Evolutionary conservation across 1,140 invertebrate species (phyloP).

Genomic region (Cherax quadricarinatus): DNA sequence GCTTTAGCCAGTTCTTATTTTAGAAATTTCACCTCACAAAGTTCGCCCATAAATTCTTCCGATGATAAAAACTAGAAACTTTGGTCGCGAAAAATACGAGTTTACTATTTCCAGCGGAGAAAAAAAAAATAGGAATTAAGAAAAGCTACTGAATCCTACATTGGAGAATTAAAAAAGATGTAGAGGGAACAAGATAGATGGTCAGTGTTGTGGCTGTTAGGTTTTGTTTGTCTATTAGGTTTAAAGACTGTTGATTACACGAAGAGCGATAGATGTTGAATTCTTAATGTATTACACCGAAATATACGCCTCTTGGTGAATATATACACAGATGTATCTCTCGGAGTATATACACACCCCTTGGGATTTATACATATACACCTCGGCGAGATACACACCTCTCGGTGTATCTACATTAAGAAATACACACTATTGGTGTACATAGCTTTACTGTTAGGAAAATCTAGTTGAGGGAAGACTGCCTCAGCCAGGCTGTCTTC

Average conservation of each 20-base stretch:
- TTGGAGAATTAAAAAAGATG: background rate
- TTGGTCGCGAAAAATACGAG: background rate
- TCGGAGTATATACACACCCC: too few relatives aligned
- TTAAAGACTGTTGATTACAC: too few relatives aligned
- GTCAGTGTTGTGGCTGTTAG: too few relatives aligned
- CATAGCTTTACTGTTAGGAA: background rate
- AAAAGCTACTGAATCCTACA: background rate
- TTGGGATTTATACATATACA: too few relatives aligned
- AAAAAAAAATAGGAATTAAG: background rate
- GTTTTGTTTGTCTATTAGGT: too few relatives aligned
- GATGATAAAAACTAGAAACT: background rate
- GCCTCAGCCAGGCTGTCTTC: background rate
- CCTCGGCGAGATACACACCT: too few relatives aligned
- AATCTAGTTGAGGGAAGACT: background rate
- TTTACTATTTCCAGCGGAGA: background rate
- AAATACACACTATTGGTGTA: too few relatives aligned
- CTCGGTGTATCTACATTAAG: too few relatives aligned
- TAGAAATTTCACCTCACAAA: background rate
- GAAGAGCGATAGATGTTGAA: too few relatives aligned
- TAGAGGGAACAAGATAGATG: background rate
- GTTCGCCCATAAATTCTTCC: background rate
- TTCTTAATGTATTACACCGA: too few relatives aligned
- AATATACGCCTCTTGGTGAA: too few relatives aligned
- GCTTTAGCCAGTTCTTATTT: background rate
- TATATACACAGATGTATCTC: too few relatives aligned